These are phyloP conservation scores for Lepidotrigona ventralis DNA, from an alignment of 1,140 invertebrate species.

Conservation along the genomic window DNA sequence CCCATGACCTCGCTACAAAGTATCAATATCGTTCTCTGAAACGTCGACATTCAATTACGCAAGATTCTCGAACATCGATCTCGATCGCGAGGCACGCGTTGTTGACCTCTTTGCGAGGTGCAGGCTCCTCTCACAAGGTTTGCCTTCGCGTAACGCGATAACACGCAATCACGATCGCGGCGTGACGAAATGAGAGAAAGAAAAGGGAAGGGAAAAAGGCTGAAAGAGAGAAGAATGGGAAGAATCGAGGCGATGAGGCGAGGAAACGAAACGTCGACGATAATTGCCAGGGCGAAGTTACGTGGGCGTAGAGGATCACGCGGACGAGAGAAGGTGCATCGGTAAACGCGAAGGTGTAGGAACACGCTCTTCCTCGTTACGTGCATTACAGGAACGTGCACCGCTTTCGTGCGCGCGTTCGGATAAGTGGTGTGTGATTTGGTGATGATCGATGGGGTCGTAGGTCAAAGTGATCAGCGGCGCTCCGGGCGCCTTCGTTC, in stretches of 20 bases:
- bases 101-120: not conserved
- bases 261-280: not conserved
- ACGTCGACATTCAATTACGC: slow-evolving; percentile 23
- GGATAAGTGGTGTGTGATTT: slow-evolving; percentile 79
- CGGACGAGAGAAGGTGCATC: not conserved
- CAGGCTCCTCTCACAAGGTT: not conserved
- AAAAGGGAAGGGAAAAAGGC: not conserved
- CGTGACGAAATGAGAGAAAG: not conserved
- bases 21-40: not conserved
- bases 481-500: slow-evolving; percentile 75
- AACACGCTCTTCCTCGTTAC: slow-evolving; percentile 60
- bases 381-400: slow-evolving; percentile 72
- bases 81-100: slow-evolving; percentile 1
- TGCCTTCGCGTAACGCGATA: slow-evolving; percentile 32
- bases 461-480: slow-evolving; percentile 78
- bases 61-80: slow-evolving; percentile 9
- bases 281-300: slow-evolving; percentile 4
- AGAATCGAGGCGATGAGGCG: not conserved
- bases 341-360: slow-evolving; percentile 14
- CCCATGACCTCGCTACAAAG: not conserved
- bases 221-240: not conserved
- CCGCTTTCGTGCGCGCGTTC: slow-evolving; percentile 71
- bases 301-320: slow-evolving; percentile 19
- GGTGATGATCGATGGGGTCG: slow-evolving; percentile 79
- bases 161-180: slow-evolving; percentile 24